Evolutionary conservation across 1,140 invertebrate genomes (phyloP).

Genomic region (Tetranychus urticae): DNA sequence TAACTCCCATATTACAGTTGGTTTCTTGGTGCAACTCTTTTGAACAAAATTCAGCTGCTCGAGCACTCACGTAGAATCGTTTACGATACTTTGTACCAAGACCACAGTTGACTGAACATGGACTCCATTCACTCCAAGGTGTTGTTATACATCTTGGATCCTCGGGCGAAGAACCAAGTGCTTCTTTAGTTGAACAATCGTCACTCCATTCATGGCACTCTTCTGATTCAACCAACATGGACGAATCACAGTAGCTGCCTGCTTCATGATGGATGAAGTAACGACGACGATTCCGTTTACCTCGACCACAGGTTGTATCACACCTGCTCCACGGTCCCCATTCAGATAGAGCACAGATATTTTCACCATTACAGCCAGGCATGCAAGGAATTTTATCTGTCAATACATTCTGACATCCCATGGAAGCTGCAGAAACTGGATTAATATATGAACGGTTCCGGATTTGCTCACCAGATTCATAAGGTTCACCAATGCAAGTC

Average conservation of each 20-base stretch:
- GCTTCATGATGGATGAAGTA: constrained; percentile 14
- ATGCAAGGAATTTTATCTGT: neutral
- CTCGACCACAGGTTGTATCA: constrained; percentile 27
- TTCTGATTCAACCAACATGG: constrained; percentile 9
- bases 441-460: neutral
- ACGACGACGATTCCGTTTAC: constrained; percentile 21
- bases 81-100: constrained; percentile 24
- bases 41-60: neutral
- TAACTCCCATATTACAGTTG: neutral
- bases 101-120: constrained; percentile 32
- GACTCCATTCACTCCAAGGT: constrained; percentile 30
- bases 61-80: constrained; percentile 16
- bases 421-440: neutral
- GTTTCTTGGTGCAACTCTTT: neutral
- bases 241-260: constrained; percentile 8
- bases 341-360: constrained; percentile 24
- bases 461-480: neutral
- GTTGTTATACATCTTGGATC: constrained; percentile 13
- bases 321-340: constrained; percentile 30
- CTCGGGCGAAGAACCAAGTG: neutral
- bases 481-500: neutral
- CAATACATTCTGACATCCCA: neutral
- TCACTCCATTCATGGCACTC: constrained; percentile 10
- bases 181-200: neutral
- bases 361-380: constrained; percentile 2